A percentile compares a stretch with the other conserved stretches of the same genome.
Evolutionary conservation across 1,140 invertebrate species (phyloP).

Genomic region (Drosophila guanche): DNA sequence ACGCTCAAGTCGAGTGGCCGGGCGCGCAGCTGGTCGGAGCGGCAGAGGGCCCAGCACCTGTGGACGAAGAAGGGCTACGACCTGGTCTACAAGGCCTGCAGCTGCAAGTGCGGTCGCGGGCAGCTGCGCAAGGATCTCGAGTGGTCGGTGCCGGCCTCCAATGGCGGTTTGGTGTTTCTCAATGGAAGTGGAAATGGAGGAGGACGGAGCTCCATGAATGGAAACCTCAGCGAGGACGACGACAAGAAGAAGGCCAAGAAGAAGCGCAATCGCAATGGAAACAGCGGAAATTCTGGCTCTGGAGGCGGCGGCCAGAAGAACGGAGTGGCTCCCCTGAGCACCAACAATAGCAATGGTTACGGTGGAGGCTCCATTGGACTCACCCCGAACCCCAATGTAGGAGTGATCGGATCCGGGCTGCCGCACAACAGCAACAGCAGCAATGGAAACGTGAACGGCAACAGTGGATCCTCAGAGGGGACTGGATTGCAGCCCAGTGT

Average conservation of each 20-base stretch:
- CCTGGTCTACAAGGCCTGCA: slow-evolving; percentile 94
- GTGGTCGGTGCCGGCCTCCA: slow-evolving; percentile 88
- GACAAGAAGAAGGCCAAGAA: slow-evolving; percentile 89
- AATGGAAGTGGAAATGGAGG: slow-evolving; percentile 31
- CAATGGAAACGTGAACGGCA: slow-evolving; percentile 24
- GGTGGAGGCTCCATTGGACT: slow-evolving; percentile 15
- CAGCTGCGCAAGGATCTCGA: slow-evolving; percentile 97
- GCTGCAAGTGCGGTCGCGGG: slow-evolving; percentile 93
- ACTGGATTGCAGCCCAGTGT: slow-evolving; percentile 44
- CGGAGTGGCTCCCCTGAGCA: slow-evolving; percentile 42
- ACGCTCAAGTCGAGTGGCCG: slow-evolving; percentile 95
- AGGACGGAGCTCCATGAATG: slow-evolving; percentile 26
- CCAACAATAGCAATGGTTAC: slow-evolving; percentile 45
- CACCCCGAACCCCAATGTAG: slow-evolving; percentile 74
- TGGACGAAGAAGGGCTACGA: slow-evolving; percentile 99
- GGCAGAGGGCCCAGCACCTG: slow-evolving; percentile 96
- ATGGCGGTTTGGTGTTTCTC: slow-evolving; percentile 19
- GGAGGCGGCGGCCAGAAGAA: slow-evolving; percentile 21
- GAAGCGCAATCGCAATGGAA: slow-evolving; percentile 87
- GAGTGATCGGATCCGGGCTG: slow-evolving; percentile 77
- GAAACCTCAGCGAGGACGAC: slow-evolving; percentile 82
- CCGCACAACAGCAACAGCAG: slow-evolving; percentile 62
- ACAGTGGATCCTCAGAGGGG: neutral
- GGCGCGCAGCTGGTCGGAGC: slow-evolving; percentile 96
- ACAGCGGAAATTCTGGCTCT: slow-evolving; percentile 43